These are phyloP conservation scores for Bubo blakistoni DNA, from an alignment of 2,113 vertebrate genomes.

Conservation along the genomic window DNA sequence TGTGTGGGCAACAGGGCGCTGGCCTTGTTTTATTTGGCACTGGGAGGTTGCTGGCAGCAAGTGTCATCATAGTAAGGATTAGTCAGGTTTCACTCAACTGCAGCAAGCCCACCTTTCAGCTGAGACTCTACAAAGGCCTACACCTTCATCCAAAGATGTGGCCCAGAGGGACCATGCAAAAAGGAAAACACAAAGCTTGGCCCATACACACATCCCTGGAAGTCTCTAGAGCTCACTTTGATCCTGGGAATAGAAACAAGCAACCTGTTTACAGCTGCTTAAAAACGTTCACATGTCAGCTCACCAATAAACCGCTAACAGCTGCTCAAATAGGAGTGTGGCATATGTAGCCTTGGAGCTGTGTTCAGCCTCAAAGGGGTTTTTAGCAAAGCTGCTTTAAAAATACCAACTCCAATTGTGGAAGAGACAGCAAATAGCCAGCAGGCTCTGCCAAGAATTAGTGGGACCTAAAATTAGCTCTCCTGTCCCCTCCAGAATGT, in stretches of 20 bases:
- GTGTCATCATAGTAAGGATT: background rate
- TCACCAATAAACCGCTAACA: constrained; percentile 41
- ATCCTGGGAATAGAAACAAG: background rate
- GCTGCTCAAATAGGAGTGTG: background rate
- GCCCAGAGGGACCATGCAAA: background rate
- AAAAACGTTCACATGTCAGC: background rate
- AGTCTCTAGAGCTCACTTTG: background rate
- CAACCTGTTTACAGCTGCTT: constrained; percentile 49
- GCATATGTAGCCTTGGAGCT: background rate
- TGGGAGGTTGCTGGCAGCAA: background rate
- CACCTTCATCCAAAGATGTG: background rate
- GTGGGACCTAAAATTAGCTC: constrained; percentile 51
- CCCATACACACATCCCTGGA: background rate
- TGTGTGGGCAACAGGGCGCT: background rate
- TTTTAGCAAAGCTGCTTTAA: constrained; percentile 52
- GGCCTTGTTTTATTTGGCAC: background rate
- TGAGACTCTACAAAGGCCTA: background rate
- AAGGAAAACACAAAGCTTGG: background rate
- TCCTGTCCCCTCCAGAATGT: constrained; percentile 48
- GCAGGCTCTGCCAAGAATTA: constrained; percentile 57
- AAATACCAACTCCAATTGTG: constrained; percentile 51
- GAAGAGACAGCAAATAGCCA: constrained; percentile 57
- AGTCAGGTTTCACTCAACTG: background rate
- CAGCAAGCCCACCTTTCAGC: background rate
- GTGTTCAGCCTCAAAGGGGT: background rate